Evolutionary conservation across 2,888 invertebrate species (phyloP).

Genomic region (Caenorhabditis doughertyi): DNA sequence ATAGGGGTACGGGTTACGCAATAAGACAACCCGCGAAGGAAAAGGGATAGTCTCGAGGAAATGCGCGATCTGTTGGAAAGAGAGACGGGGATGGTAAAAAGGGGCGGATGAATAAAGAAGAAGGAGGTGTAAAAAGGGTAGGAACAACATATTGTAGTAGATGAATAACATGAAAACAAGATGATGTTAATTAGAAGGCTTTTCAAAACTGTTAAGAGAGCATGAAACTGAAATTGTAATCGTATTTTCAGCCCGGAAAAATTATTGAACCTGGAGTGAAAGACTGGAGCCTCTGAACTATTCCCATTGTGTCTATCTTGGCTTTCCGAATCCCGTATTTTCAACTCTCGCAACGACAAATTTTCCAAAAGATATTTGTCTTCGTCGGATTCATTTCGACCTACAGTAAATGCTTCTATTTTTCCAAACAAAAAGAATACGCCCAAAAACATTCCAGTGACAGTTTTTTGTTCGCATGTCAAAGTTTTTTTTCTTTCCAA

Average conservation of each 20-base stretch:
- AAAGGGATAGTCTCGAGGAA: slow-evolving; percentile 35
- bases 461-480: not conserved
- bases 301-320: no score
- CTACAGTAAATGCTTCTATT: not conserved
- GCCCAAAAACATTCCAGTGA: not conserved
- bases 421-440: not conserved
- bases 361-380: no score
- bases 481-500: not conserved
- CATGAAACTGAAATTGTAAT: no score
- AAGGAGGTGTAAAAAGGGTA: not conserved
- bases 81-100: not conserved
- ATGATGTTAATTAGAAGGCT: not conserved
- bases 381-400: not conserved
- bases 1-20: slow-evolving; percentile 62
- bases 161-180: slow-evolving; percentile 13
- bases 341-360: no score
- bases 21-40: slow-evolving; percentile 57
- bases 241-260: no score
- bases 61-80: slow-evolving; percentile 38
- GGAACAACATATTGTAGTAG: not conserved
- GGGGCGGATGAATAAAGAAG: slow-evolving; percentile 6
- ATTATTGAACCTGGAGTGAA: no score
- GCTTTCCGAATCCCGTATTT: no score
- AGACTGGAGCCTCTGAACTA: no score
- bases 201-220: no score